These are phyloP conservation scores for Athene noctua DNA, from an alignment of 2,113 vertebrate genomes.

Conservation along the genomic window DNA sequence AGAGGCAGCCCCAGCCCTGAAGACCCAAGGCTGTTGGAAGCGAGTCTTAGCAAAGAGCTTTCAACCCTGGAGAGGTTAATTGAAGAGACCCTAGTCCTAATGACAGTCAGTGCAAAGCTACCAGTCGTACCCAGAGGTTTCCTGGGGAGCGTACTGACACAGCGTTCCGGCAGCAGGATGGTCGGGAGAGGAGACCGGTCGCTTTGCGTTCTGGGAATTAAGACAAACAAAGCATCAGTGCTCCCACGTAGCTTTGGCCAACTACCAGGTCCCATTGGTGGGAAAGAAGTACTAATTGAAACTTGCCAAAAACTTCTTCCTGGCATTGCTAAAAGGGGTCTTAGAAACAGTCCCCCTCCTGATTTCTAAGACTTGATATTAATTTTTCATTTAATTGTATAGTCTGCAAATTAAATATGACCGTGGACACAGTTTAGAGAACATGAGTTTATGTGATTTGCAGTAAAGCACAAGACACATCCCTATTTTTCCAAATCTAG, in stretches of 20 bases:
- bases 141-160: background rate
- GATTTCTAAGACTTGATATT: background rate
- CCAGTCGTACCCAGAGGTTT: background rate
- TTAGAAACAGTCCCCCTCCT: background rate
- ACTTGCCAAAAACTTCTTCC: background rate
- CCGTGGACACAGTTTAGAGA: background rate
- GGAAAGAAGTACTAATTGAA: background rate
- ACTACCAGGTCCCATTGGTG: background rate
- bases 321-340: background rate
- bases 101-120: background rate
- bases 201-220: background rate
- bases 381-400: background rate
- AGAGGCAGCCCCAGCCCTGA: background rate
- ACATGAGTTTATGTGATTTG: rapidly evolving
- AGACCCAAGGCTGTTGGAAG: background rate
- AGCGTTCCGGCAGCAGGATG: background rate
- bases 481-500: background rate
- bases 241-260: background rate
- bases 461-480: rapidly evolving
- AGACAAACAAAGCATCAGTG: background rate
- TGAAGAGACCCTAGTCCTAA: background rate
- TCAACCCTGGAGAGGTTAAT: background rate
- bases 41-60: background rate
- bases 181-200: background rate
- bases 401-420: background rate